These are phyloP conservation scores for Paraplagusia blochii DNA, from an alignment of 2,113 vertebrate species.

Conservation along the genomic window DNA sequence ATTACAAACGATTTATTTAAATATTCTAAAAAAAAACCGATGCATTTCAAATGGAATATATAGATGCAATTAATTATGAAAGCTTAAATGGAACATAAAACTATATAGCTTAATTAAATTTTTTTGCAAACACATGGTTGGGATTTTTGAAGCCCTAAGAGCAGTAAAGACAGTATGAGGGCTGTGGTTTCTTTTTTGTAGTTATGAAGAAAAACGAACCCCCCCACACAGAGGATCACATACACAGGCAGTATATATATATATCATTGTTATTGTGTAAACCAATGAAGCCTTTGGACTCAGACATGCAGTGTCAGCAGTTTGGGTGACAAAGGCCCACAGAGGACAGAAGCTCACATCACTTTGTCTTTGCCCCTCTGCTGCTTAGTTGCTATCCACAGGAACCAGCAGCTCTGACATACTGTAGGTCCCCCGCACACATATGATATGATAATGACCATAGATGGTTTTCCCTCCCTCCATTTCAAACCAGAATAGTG, in stretches of 20 bases:
- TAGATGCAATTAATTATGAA: no score
- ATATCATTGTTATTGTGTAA: slow-evolving; percentile 44
- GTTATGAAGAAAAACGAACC: slow-evolving; percentile 4
- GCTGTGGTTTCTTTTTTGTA: no score
- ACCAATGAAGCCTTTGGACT: slow-evolving; percentile 47
- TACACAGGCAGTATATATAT: slow-evolving; percentile 22
- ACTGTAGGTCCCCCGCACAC: slow-evolving; percentile 38
- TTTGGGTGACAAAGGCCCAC: slow-evolving; percentile 52
- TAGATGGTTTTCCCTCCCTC: slow-evolving; percentile 55
- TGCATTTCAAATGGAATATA: no score
- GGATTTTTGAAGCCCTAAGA: no score
- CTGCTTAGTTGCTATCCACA: slow-evolving; percentile 13
- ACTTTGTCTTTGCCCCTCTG: slow-evolving; percentile 26
- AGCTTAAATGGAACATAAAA: no score
- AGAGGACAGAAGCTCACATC: slow-evolving; percentile 56
- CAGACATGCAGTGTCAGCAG: slow-evolving; percentile 57
- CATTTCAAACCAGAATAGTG: slow-evolving; percentile 46
- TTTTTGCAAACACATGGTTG: no score
- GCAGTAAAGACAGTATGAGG: no score
- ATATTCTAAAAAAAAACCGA: no score
- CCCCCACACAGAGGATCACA: slow-evolving; percentile 9
- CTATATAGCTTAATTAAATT: no score
- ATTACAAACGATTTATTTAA: no score
- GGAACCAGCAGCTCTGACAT: slow-evolving; percentile 10
- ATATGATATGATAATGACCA: slow-evolving; percentile 39